These are phyloP conservation scores for Gavialis gangeticus DNA, from an alignment of 2,113 vertebrate genomes.

Conservation along the genomic window DNA sequence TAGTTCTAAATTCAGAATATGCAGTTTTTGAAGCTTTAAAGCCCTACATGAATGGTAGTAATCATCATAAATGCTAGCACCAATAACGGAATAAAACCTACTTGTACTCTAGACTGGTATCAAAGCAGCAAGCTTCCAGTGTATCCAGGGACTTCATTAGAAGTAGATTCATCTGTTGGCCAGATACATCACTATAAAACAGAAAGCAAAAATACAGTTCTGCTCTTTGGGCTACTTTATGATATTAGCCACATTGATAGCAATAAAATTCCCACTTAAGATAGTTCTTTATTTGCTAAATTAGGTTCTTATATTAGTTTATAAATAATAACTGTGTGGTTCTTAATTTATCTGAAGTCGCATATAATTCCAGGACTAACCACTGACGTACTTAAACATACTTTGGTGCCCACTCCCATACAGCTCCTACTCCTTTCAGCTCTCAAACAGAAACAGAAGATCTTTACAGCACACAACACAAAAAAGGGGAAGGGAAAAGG, in stretches of 20 bases:
- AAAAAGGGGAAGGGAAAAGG: neutral
- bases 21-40: too few relatives aligned
- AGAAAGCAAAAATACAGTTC: neutral
- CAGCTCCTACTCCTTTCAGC: neutral
- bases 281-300: neutral
- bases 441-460: neutral
- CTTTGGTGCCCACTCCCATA: neutral
- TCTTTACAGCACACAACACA: neutral
- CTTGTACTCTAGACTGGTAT: constrained; percentile 90
- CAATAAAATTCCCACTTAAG: neutral
- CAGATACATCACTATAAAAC: constrained; percentile 83
- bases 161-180: constrained; percentile 85
- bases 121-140: constrained; percentile 90
- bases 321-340: neutral
- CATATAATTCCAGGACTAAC: too few relatives aligned
- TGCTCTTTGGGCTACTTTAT: neutral
- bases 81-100: constrained; percentile 72
- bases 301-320: neutral
- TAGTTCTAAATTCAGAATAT: neutral
- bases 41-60: neutral
- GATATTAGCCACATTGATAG: neutral
- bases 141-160: constrained; percentile 83
- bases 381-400: neutral
- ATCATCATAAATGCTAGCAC: neutral
- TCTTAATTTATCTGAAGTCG: neutral